Conservation (phyloP, 2,888 invertebrate genomes). For the Ethmia dodecea region DNA sequence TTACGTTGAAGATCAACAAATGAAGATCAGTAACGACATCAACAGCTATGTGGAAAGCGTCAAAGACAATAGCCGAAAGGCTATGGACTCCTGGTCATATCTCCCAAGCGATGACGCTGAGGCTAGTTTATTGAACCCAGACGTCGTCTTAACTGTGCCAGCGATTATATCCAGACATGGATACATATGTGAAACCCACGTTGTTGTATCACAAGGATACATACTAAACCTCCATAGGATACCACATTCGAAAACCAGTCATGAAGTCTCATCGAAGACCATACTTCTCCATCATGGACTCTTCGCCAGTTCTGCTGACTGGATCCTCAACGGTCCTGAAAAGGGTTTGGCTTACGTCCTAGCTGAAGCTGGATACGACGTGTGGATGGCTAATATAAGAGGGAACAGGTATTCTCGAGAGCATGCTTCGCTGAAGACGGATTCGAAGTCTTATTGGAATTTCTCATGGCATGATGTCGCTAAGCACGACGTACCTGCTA, state of each 20-base stretch:
- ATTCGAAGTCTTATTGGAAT: conserved; percentile 82
- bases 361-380: conserved; percentile 83
- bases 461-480: conserved; percentile 94
- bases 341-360: conserved; percentile 82
- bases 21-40: conserved; percentile 38
- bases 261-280: conserved; percentile 36
- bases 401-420: conserved; percentile 86
- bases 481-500: conserved; percentile 89
- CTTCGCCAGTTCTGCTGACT: conserved; percentile 86
- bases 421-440: conserved; percentile 74
- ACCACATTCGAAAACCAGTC: conserved; percentile 68
- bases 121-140: conserved; percentile 44
- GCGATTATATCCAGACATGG: conserved; percentile 71
- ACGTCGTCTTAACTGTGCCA: conserved; percentile 49
- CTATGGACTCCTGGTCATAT: conserved; percentile 41
- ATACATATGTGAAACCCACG: conserved; percentile 84
- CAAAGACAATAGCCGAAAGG: conserved; percentile 37
- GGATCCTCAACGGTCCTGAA: conserved; percentile 83
- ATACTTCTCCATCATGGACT: conserved; percentile 90
- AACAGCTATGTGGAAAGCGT: conserved; percentile 43
- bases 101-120: conserved; percentile 29
- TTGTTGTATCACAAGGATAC: conserved; percentile 88
- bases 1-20: conserved; percentile 46
- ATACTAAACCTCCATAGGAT: conserved; percentile 89
- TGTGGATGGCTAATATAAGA: conserved; percentile 90